Evolutionary conservation across 2,113 vertebrate species (phyloP).

Genomic region (Kryptolebias marmoratus): DNA sequence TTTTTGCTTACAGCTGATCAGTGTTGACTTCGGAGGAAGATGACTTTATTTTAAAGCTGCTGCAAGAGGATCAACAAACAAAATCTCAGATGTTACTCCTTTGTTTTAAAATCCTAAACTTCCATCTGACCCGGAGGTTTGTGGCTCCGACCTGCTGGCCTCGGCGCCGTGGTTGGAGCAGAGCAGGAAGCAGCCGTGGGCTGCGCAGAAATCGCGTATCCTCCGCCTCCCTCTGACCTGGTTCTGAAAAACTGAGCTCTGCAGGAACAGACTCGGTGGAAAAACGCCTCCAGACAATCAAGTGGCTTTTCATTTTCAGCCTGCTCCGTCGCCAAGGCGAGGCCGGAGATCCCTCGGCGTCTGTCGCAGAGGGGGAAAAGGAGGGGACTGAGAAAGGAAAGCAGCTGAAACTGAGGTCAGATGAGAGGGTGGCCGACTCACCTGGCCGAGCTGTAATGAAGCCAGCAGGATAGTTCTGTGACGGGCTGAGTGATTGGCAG

Average conservation of each 20-base stretch:
- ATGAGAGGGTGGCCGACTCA: slow-evolving; percentile 35
- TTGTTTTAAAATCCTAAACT: too few relatives aligned
- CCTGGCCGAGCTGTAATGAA: slow-evolving; percentile 20
- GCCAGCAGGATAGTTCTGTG: slow-evolving; percentile 7
- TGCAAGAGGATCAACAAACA: too few relatives aligned
- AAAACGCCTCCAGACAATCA: slow-evolving; percentile 66
- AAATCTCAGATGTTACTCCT: too few relatives aligned
- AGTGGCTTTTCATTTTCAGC: slow-evolving; percentile 50
- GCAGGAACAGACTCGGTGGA: slow-evolving; percentile 55
- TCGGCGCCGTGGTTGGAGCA: neutral
- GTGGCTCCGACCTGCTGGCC: slow-evolving; percentile 13
- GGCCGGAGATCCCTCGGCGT: slow-evolving; percentile 12
- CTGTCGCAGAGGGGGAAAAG: slow-evolving; percentile 19
- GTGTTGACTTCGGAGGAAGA: too few relatives aligned
- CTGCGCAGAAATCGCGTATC: slow-evolving; percentile 43
- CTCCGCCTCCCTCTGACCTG: slow-evolving; percentile 58
- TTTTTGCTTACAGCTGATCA: too few relatives aligned
- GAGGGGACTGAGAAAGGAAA: slow-evolving; percentile 24
- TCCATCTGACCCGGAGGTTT: too few relatives aligned
- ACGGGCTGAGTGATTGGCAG: slow-evolving; percentile 29
- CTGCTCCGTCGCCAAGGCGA: slow-evolving; percentile 33
- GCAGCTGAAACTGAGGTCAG: slow-evolving; percentile 5
- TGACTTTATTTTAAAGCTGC: too few relatives aligned
- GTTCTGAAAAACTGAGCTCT: slow-evolving; percentile 43
- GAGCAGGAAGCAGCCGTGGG: slow-evolving; percentile 39